Conservation (phyloP, 2,888 invertebrate genomes). For the Smittia sp. region DNA sequence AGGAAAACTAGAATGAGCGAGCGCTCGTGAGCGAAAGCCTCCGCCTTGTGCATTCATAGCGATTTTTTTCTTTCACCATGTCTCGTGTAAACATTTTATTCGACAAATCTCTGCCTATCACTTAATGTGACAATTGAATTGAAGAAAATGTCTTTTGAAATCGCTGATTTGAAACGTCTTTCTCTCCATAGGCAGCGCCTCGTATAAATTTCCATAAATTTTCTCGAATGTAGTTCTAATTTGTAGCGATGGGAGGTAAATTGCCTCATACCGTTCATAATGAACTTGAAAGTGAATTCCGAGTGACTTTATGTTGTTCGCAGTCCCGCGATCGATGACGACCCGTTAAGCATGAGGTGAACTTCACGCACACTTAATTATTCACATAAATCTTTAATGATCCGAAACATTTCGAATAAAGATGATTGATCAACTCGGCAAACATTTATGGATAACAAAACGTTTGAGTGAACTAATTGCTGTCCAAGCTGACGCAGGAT, state of each 20-base stretch:
- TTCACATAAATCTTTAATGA: neutral
- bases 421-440: too few species aligned
- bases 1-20: too few species aligned
- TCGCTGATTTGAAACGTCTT: neutral
- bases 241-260: too few species aligned
- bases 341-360: neutral
- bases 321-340: too few species aligned
- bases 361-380: neutral
- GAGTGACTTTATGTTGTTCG: too few species aligned
- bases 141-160: neutral
- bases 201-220: neutral
- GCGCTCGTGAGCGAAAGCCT: neutral
- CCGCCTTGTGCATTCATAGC: neutral
- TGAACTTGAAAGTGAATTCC: too few species aligned
- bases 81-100: neutral
- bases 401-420: neutral
- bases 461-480: too few species aligned
- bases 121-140: neutral
- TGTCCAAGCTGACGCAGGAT: too few species aligned
- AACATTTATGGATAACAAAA: too few species aligned
- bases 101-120: neutral
- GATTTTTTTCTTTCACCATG: neutral
- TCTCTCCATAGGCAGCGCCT: constrained; percentile 4
- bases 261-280: too few species aligned
- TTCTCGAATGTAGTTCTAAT: neutral